These are phyloP conservation scores for Turritopsis dohrnii DNA, from an alignment of 30 jellyfish, hydroid and myxozoan genomes.

Conservation along the genomic window DNA sequence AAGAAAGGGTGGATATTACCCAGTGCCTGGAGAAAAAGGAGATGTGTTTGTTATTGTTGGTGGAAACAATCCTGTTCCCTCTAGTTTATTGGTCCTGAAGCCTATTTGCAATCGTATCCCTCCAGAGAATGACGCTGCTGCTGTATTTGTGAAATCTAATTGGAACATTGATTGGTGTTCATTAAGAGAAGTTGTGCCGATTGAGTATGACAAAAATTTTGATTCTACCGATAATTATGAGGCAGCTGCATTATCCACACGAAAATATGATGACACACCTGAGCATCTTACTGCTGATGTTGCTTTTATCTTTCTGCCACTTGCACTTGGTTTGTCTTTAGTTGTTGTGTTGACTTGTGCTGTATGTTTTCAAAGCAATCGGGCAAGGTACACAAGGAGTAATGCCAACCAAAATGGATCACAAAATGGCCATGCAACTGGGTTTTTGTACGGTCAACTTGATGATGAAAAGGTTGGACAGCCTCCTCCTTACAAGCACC, in stretches of 20 bases:
- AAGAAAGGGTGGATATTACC: conserved; percentile 1
- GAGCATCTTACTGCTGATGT: not conserved
- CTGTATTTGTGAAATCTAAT: not conserved
- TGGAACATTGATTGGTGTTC: conserved; percentile 12
- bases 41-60: conserved; percentile 11
- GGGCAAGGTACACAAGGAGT: not conserved
- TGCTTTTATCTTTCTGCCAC: conserved; percentile 1
- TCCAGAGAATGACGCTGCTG: not conserved
- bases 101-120: not conserved
- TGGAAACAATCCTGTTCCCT: not conserved
- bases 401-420: not conserved
- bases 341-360: not conserved
- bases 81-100: not conserved
- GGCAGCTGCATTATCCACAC: not conserved
- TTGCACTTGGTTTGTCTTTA: not conserved
- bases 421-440: not conserved
- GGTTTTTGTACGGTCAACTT: not conserved
- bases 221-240: not conserved
- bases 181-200: not conserved
- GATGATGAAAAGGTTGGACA: not conserved
- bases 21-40: conserved; percentile 5
- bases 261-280: not conserved
- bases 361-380: not conserved
- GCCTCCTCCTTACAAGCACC: conserved; percentile 22
- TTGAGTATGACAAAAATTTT: not conserved